Base-by-base conservation (phyloP, 2,797 vertebrate genomes). In the Macropus fuliginosus region DNA sequence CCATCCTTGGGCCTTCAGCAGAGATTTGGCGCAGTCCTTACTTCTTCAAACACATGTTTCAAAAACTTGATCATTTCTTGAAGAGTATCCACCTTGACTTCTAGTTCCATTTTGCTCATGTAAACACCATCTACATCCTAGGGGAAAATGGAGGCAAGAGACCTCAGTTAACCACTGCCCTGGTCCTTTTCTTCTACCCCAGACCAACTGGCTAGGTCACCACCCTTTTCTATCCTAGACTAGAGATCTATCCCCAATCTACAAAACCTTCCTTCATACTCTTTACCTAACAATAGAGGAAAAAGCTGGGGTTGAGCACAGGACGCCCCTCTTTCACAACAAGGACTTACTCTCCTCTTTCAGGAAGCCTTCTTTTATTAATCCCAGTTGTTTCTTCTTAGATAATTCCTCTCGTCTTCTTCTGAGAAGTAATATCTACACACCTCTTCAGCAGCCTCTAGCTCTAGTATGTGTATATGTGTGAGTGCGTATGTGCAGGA, bases 101-200 rank as follows among this genome's bases (percentile, higher is more conserved):
- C 99, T 95, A 99, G 98, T 97, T 99, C 99, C 93, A 99, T 98
- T 98, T 99, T 99, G 98, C 99, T 99, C 99, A 99, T 99, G 98
- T 99, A 99, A 91, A 99, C 99, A 89, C 94, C 98, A 92, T 99
- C 99, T 46, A 99, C 99, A 97, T 99, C 99, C 99, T 99, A 96
- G 57, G 27, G 52, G 1, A 4, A 94, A 96, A 94, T 10, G 27
- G 21, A 95, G 28, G 94, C 34, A 97, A 27, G 93, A 92, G 91
- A 27, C 34, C 28, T 87, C 40, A 87, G 74, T 24, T 87, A 0
- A n/a, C 14, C 2, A 12, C 8, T 14, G 24, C 46, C 54, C 1
- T 4, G n/a, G 31, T 54, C n/a, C 56, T 93, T 13, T 66, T 6
- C 4, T 31, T 31, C 0, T 4, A 93, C 16, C 91, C 52, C 56